Percentiles rank a stretch among this genome's conserved stretches.
phyloP scores from a whole-genome alignment of 2,797 vertebrate genomes.

The Lagorchestes hirsutus region DNA sequence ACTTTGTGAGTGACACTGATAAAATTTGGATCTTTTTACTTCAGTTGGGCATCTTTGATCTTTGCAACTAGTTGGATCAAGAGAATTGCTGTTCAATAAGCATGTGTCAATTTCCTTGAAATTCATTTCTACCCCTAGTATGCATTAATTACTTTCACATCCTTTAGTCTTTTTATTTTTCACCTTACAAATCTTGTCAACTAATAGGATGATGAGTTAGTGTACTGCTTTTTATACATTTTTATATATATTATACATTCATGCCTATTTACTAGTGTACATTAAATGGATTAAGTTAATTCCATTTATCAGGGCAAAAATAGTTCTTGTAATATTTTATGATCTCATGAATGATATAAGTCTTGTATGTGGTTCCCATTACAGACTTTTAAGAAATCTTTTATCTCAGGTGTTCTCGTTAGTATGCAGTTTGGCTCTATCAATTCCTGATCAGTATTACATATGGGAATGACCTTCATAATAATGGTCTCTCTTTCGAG shows the following conservation, averaged over 20 bases:
- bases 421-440: conserved; percentile 25
- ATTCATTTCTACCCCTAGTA: conserved; percentile 63
- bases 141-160: conserved; percentile 74
- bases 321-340: conserved; percentile 12
- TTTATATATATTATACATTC: conserved; percentile 34
- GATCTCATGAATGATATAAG: conserved; percentile 46
- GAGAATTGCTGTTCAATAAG: not conserved
- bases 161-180: conserved; percentile 69
- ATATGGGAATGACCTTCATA: conserved; percentile 48
- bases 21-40: not conserved
- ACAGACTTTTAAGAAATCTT: conserved; percentile 50
- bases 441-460: conserved; percentile 52
- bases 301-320: conserved; percentile 69
- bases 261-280: conserved; percentile 66
- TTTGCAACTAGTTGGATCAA: conserved; percentile 11
- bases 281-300: conserved; percentile 69
- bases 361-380: conserved; percentile 44
- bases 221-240: conserved; percentile 70
- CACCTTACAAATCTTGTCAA: conserved; percentile 58
- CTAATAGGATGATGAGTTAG: conserved; percentile 60
- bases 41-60: conserved; percentile 4
- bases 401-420: not conserved
- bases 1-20: not conserved
- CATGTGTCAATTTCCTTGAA: conserved; percentile 69
- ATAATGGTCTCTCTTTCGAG: conserved; percentile 53